These are phyloP conservation scores for Rhegmatorhina hoffmannsi DNA, from an alignment of 2,113 vertebrate genomes.

Conservation along the genomic window DNA sequence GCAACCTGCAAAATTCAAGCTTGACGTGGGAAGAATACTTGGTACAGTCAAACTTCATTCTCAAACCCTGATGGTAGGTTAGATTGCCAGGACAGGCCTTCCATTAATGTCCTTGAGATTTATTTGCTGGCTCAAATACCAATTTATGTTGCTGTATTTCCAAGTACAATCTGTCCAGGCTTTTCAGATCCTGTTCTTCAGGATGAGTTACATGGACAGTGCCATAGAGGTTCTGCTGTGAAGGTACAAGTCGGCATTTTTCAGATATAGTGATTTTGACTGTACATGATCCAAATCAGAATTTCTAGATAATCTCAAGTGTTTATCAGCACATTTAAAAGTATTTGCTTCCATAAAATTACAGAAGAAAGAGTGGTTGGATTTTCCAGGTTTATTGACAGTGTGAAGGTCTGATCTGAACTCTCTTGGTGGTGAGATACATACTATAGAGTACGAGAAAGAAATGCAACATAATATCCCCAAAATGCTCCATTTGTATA, in stretches of 20 bases:
- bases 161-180: not conserved
- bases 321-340: not conserved
- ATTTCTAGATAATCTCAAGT: not conserved
- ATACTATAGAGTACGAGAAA: not conserved
- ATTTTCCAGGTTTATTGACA: not conserved
- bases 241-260: not conserved
- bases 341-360: not conserved
- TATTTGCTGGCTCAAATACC: not conserved
- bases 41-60: not conserved
- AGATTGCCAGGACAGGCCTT: not conserved
- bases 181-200: not conserved
- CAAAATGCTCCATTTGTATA: not conserved
- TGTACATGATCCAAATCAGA: not conserved
- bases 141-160: not conserved
- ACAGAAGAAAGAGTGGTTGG: not conserved
- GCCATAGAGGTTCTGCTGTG: not conserved
- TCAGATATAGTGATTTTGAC: not conserved
- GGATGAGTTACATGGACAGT: not conserved
- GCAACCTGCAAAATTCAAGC: not conserved
- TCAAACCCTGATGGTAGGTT: not conserved
- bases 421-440: not conserved
- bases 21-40: not conserved
- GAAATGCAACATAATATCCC: not conserved
- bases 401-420: not conserved
- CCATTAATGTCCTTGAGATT: not conserved